Evolutionary conservation across 2,888 invertebrate genomes (phyloP), one percentile per base, ranked within the genome.

Genomic region (Galeopsomyia nigrocyanea): DNA sequence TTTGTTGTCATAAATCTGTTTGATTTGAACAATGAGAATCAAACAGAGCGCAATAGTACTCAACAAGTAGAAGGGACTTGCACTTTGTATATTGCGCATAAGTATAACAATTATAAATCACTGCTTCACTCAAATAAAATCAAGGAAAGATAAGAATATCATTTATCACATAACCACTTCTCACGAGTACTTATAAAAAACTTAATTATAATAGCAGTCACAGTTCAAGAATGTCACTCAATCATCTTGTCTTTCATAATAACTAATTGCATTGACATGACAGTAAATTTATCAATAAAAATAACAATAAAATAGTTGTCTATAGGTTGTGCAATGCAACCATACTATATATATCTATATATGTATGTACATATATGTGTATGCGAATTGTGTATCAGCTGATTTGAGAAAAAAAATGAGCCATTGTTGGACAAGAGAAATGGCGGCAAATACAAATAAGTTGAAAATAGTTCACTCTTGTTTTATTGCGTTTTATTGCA

Each of bases 1-100:
- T 80, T 87, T 87, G 71, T 86, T 87, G 77, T 87, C 85, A 79
- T 88, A 88, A 58, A 88, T 83, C 65, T 87, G 86, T 78, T 87
- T 88, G 5, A 88, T 79, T 80, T 88, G 87, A 63, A 87, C 80
- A 78, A 88, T 83, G 73, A 88, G 82, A 39, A 88, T 82, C 60
- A 87, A 78, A 62, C 83, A 83, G 63, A 87, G 64, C 56, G 82
- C 74, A 70, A 87, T 74, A 53, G 83, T 81, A 55, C 82, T 82
- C 26, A 86, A 71, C 47, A 87, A 69, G 64, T 84, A 78, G 21
- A 86, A 75, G 10, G 79, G 80, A 77, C 84, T 82, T 51, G 83
- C 76, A 75, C 79, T 84, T 75, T 85, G 86, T 51, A 85, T 76
- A 74, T 83, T 82, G 22, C 87, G 84, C 77, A 81, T 76, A 71